These are phyloP conservation scores for Papilio demoleus DNA, from an alignment of 2,888 invertebrate species.

Conservation along the genomic window DNA sequence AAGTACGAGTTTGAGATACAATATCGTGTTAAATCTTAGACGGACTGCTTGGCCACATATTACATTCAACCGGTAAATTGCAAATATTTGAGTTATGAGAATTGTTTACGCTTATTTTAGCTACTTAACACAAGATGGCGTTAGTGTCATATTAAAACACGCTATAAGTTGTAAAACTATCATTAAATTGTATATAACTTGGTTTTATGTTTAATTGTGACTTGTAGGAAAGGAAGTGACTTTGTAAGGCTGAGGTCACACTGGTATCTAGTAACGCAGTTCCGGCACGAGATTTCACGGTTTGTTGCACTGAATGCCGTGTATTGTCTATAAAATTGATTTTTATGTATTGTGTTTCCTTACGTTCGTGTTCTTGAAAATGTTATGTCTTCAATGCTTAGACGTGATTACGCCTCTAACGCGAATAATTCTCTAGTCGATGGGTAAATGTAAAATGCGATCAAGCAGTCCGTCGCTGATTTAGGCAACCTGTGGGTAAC, in stretches of 20 bases:
- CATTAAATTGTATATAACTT: neutral
- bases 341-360: neutral
- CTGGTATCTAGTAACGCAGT: neutral
- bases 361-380: no score
- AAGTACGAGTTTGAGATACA: no score
- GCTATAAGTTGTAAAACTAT: neutral
- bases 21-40: no score
- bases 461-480: no score
- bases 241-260: neutral
- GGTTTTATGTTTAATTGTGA: neutral
- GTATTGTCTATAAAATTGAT: slow-evolving; percentile 17
- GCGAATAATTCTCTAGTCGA: no score
- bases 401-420: no score
- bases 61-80: no score
- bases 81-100: no score
- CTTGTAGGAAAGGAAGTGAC: slow-evolving; percentile 3
- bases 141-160: neutral
- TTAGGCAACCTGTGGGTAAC: no score
- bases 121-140: neutral
- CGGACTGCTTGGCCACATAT: no score
- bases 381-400: no score
- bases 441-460: no score
- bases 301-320: slow-evolving; percentile 4
- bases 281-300: slow-evolving; percentile 35
- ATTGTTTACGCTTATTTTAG: neutral